Percentiles rank a stretch among this genome's conserved stretches.
Conservation (phyloP, 2,797 vertebrate species). For the Tarsius wallacei region DNA sequence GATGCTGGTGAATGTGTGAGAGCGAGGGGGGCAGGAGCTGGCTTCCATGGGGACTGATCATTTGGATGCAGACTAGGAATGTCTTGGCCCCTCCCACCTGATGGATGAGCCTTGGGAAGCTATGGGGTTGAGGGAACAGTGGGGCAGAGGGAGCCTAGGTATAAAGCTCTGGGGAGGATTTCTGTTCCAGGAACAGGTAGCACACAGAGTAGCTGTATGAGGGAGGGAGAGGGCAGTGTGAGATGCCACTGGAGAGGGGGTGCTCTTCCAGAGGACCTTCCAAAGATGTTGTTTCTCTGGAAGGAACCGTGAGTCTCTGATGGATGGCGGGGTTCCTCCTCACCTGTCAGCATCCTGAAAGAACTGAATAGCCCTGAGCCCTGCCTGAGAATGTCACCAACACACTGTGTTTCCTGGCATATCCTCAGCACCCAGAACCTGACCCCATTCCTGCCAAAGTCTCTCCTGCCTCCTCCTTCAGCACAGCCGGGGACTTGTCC, state of each 20-base stretch:
- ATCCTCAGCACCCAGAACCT: background rate
- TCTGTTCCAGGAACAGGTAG: background rate
- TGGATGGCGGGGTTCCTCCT: background rate
- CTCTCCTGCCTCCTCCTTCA: background rate
- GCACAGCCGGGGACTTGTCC: background rate
- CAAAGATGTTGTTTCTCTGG: background rate
- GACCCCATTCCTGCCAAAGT: background rate
- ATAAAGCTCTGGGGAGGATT: background rate
- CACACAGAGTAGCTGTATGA: background rate
- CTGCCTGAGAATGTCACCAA: background rate
- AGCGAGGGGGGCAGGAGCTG: background rate
- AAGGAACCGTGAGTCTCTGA: background rate
- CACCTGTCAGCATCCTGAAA: background rate
- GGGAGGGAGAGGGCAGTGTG: background rate
- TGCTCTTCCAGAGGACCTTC: accelerated
- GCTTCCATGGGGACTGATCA: background rate
- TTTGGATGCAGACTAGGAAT: background rate
- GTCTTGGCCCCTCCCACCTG: background rate
- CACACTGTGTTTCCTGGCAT: background rate
- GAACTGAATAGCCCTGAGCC: background rate
- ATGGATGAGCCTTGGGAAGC: background rate
- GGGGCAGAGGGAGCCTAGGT: too few species aligned
- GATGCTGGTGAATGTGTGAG: too few species aligned
- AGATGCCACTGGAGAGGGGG: too few species aligned
- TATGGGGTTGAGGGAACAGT: background rate